A percentile compares a stretch with the other conserved stretches of the same genome.
These are phyloP conservation scores for Panthera tigris DNA, from an alignment of 2,113 vertebrate genomes.

Conservation along the genomic window DNA sequence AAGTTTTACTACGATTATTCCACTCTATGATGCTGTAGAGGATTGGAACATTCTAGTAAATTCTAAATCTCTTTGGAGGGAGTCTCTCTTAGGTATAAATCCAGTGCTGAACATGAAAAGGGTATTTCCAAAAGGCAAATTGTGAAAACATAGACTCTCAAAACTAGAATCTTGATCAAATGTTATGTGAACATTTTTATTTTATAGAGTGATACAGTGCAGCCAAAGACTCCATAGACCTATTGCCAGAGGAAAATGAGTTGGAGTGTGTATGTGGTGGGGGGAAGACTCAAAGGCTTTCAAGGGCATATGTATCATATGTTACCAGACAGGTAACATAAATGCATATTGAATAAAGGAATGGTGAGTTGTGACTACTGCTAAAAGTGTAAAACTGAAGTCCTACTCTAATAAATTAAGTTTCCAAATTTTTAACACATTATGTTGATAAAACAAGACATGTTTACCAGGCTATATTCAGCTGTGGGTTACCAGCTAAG, in stretches of 20 bases:
- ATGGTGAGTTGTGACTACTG: not conserved
- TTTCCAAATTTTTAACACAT: not conserved
- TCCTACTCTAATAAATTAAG: not conserved
- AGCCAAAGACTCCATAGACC: not conserved
- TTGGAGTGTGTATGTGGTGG: not conserved
- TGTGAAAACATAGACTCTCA: not conserved
- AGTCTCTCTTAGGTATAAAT: not conserved
- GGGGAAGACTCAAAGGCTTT: not conserved
- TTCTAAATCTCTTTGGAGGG: not conserved
- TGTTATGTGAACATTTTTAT: not conserved
- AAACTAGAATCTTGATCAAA: not conserved
- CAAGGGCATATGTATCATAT: too few species aligned
- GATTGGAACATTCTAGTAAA: not conserved
- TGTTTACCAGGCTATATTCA: not conserved
- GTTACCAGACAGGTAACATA: not conserved
- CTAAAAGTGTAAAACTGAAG: not conserved
- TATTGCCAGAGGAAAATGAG: not conserved
- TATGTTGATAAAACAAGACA: not conserved
- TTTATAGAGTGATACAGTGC: not conserved
- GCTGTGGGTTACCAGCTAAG: not conserved
- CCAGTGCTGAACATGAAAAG: not conserved
- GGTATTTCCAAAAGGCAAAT: not conserved
- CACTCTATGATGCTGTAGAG: not conserved
- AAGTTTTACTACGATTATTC: not conserved
- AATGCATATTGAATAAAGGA: not conserved